Base-by-base conservation (phyloP, 2,113 vertebrate species). In the Hemicordylus capensis region DNA sequence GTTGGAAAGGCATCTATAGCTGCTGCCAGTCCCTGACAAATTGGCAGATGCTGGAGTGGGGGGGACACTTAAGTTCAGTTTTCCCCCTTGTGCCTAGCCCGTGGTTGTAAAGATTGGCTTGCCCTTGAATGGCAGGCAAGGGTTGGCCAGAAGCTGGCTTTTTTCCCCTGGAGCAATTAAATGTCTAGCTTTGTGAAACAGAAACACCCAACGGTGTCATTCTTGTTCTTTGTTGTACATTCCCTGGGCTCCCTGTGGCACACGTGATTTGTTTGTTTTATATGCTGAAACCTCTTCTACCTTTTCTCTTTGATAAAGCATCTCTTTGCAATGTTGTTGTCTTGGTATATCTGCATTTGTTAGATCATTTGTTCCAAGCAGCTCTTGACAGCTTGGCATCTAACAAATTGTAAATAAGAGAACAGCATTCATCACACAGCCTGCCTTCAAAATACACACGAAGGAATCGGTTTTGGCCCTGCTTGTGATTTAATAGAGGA, bases 51-150 rank as follows among this genome's bases (percentile, higher is more conserved):
- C 85, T 39, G 12, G 85, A 73, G 90, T 1, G 58, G 82, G 91
- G 92, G 92, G 88, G 89, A 81, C 83, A 78, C 72, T 85, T 84
- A 58, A 89, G 76, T 39, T 84, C 80, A n/a, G 2, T 89, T 90
- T 91, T 84, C 81, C 80, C 82, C 61, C 1, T 0, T 85, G 87
- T 31, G 0, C 59, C 67, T 3, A 1, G 81, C 81, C 86, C n/a
- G 80, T 4, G 0, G 20, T 12, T 67, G 51, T 54, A 39, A 84
- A 44, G 22, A 3, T 14, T 42, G 74, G 89, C 86, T 90, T 94
- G 88, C 89, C 85, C 66, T 93, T 92, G 94, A 90, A 90, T 89
- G 34, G 70, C 83, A 11, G 0, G 56, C 8, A 12, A 73, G 80
- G 76, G 79, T 83, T 88, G 81, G 80, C 89, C 80, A 37, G 0